Conservation (phyloP, 2,797 vertebrate genomes). For the Macroramphosus scolopax region DNA sequence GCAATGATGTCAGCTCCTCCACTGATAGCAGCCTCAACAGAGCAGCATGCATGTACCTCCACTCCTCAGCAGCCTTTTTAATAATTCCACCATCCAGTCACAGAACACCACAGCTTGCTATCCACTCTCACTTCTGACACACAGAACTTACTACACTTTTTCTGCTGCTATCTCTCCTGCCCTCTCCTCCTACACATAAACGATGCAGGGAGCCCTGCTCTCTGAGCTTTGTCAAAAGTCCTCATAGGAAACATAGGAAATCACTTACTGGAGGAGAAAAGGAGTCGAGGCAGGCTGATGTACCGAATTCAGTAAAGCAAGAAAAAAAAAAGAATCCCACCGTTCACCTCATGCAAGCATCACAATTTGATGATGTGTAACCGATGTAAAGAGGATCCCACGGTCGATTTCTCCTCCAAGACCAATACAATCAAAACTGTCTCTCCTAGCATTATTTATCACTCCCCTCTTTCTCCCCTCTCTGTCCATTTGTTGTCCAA, state of each 20-base stretch:
- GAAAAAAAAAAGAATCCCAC: neutral
- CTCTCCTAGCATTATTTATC: constrained; percentile 31
- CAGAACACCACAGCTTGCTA: no score
- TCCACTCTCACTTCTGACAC: no score
- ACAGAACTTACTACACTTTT: constrained; percentile 61
- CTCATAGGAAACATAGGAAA: constrained; percentile 20
- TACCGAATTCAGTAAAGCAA: constrained; percentile 3
- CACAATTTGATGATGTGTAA: constrained; percentile 9
- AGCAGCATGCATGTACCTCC: no score
- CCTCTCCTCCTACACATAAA: constrained; percentile 46
- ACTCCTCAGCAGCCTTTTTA: no score
- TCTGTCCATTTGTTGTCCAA: constrained; percentile 74
- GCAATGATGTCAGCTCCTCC: no score
- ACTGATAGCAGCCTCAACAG: no score
- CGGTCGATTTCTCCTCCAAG: constrained; percentile 13
- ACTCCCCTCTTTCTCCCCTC: constrained; percentile 55
- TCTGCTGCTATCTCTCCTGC: constrained; percentile 32
- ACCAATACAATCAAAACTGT: constrained; percentile 28
- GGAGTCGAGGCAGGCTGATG: constrained; percentile 1
- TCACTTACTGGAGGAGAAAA: constrained; percentile 17
- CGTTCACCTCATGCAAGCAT: constrained; percentile 19
- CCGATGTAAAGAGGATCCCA: constrained; percentile 9
- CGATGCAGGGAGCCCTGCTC: constrained; percentile 24
- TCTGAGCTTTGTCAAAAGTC: constrained; percentile 42
- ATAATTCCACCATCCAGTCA: no score